These are phyloP conservation scores for Catharus ustulatus DNA, from an alignment of 2,797 vertebrate species.

Conservation along the genomic window DNA sequence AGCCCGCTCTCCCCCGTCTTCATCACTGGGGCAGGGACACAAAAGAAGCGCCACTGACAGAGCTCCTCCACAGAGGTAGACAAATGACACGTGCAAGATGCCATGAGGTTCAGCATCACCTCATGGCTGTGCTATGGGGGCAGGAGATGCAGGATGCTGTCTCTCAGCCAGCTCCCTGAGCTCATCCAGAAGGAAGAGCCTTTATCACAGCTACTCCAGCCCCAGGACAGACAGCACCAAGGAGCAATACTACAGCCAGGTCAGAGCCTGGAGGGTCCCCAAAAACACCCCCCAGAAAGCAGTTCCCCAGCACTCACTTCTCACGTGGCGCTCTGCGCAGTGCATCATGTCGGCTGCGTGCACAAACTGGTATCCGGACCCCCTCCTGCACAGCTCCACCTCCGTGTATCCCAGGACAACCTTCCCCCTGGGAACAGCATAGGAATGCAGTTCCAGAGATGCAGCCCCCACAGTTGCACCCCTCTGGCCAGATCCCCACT, in stretches of 20 bases:
- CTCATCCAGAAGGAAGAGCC: not conserved
- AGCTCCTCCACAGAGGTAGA: accelerated
- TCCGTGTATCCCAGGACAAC: slow-evolving; percentile 62
- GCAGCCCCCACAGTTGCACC: not conserved
- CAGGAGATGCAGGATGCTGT: not conserved
- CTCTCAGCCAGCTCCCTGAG: accelerated
- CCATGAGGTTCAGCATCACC: accelerated
- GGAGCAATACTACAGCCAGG: accelerated
- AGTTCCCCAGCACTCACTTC: slow-evolving; percentile 19
- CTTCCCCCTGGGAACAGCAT: not conserved
- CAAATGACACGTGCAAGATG: accelerated
- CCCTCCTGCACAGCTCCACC: slow-evolving; percentile 17
- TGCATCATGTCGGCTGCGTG: slow-evolving; percentile 43
- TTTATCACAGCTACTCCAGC: not conserved
- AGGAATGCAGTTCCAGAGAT: not conserved
- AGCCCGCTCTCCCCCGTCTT: slow-evolving; percentile 84
- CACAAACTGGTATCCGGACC: slow-evolving; percentile 63
- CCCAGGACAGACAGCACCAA: accelerated
- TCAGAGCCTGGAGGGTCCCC: not conserved
- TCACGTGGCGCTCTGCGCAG: slow-evolving; percentile 44
- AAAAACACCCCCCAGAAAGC: accelerated
- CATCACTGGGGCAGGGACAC: slow-evolving; percentile 76
- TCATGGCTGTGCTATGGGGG: accelerated
- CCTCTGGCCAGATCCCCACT: not conserved
- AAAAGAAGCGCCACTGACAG: not conserved